phyloP scores from a whole-genome alignment of 2,113 vertebrate genomes.

The Malurus alboscapulatus region DNA sequence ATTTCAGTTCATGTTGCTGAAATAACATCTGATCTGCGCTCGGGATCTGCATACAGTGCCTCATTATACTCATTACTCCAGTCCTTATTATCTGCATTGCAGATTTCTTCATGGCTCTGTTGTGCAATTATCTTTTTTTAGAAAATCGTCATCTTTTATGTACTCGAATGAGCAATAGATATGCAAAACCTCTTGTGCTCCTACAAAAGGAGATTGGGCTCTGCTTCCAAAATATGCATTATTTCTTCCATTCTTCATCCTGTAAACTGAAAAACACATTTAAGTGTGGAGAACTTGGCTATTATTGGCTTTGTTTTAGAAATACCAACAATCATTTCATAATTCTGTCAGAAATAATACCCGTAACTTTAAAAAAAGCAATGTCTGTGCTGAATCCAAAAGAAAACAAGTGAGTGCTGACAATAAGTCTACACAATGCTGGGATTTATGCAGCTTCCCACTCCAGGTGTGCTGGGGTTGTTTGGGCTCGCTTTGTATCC shows the following conservation, averaged over 20 bases:
- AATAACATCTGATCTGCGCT: slow-evolving; percentile 50
- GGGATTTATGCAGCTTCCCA: neutral
- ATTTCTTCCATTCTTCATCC: slow-evolving; percentile 44
- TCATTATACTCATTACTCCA: slow-evolving; percentile 72
- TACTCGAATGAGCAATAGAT: slow-evolving; percentile 64
- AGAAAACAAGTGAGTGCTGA: neutral
- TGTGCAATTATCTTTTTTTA: slow-evolving; percentile 73
- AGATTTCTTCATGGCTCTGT: slow-evolving; percentile 70
- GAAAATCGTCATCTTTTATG: slow-evolving; percentile 67
- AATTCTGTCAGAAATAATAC: neutral
- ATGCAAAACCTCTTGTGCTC: slow-evolving; percentile 48
- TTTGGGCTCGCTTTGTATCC: neutral
- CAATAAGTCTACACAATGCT: neutral
- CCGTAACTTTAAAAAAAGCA: neutral
- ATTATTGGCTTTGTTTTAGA: slow-evolving; percentile 43
- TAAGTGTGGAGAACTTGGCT: neutral
- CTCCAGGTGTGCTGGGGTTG: neutral
- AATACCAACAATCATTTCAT: slow-evolving; percentile 5
- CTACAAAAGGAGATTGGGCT: slow-evolving; percentile 19
- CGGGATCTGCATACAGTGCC: slow-evolving; percentile 49
- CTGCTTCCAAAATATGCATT: slow-evolving; percentile 46
- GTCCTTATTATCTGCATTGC: slow-evolving; percentile 71
- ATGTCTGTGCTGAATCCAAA: neutral
- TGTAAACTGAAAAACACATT: slow-evolving; percentile 37
- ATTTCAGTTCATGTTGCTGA: slow-evolving; percentile 17